Evolutionary conservation across 2,113 vertebrate species (phyloP).

Genomic region (Rhinogobius similis): DNA sequence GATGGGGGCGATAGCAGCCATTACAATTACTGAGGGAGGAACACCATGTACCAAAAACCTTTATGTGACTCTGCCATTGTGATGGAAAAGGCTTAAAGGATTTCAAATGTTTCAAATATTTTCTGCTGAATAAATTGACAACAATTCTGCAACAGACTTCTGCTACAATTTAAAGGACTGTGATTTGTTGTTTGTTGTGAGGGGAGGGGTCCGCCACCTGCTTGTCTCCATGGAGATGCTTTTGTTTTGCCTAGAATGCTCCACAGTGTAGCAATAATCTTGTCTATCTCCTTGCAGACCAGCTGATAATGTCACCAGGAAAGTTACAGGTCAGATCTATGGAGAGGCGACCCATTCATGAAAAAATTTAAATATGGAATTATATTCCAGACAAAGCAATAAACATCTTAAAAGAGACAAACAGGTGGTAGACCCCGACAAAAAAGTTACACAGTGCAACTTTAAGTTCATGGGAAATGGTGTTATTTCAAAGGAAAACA

Average conservation of each 20-base stretch:
- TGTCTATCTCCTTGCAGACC: background rate
- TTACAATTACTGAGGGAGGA: constrained; percentile 1
- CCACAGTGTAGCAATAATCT: background rate
- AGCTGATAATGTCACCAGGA: background rate
- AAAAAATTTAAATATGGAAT: background rate
- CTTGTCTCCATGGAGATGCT: background rate
- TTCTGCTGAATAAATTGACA: background rate
- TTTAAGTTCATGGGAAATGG: too few relatives aligned
- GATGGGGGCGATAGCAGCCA: background rate
- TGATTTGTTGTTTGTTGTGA: background rate
- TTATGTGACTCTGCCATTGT: background rate
- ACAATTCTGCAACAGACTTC: background rate
- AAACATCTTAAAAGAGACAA: background rate
- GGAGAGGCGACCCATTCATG: background rate
- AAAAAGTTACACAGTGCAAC: background rate
- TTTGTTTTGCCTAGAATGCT: background rate
- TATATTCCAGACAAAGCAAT: background rate
- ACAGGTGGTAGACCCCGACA: background rate
- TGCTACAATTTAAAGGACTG: background rate
- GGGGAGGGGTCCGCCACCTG: background rate
- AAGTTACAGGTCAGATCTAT: background rate
- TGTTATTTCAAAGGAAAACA: too few relatives aligned
- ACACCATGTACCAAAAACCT: constrained; percentile 8
- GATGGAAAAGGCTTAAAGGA: background rate
- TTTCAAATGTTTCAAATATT: background rate